These are phyloP conservation scores for Tringa solitaria DNA, from an alignment of 2,113 vertebrate genomes.

Conservation along the genomic window DNA sequence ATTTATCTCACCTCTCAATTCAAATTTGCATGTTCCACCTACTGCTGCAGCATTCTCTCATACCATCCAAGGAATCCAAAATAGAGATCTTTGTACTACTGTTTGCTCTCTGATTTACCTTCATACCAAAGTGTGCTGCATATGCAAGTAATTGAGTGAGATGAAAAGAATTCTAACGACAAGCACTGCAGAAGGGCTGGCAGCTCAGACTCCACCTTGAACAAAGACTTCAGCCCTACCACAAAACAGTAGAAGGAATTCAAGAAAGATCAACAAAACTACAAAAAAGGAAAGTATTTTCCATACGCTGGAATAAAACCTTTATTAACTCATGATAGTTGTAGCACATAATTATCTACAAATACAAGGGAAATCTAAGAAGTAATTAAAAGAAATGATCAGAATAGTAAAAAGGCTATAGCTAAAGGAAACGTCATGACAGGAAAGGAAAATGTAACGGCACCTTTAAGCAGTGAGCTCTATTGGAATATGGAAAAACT, in stretches of 20 bases:
- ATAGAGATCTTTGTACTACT: background rate
- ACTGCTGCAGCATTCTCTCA: background rate
- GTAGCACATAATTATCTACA: background rate
- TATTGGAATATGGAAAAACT: background rate
- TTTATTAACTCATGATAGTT: background rate
- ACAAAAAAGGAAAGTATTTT: background rate
- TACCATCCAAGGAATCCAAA: background rate
- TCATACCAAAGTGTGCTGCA: background rate
- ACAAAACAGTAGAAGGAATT: background rate
- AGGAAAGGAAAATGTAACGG: background rate
- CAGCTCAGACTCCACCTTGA: background rate
- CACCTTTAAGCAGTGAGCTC: background rate
- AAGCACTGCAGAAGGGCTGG: background rate
- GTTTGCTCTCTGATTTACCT: background rate
- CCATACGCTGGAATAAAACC: background rate
- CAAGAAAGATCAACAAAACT: background rate
- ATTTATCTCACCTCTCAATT: background rate
- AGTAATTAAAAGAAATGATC: background rate
- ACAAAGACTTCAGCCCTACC: background rate
- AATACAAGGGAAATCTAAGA: background rate
- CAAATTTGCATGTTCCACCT: background rate
- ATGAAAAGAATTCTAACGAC: background rate
- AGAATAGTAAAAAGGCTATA: background rate
- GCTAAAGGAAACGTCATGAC: background rate
- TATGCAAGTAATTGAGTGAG: background rate